Evolutionary conservation across 2,888 invertebrate genomes (phyloP).

Genomic region (Leptinotarsa peninsularis): DNA sequence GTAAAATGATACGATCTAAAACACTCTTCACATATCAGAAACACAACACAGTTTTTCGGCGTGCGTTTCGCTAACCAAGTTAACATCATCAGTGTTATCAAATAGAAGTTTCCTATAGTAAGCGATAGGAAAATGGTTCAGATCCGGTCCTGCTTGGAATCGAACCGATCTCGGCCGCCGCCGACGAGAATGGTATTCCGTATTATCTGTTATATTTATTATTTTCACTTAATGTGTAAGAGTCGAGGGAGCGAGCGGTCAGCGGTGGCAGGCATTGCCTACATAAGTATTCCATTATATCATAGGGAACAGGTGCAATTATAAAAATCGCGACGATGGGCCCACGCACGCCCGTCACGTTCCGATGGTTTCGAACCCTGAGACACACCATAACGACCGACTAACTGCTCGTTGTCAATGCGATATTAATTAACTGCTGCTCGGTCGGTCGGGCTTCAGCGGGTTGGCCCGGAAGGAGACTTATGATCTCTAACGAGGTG

Average conservation of each 20-base stretch:
- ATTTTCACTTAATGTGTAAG: constrained; percentile 62
- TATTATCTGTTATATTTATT: constrained; percentile 61
- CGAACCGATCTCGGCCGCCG: constrained; percentile 14
- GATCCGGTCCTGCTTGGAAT: constrained; percentile 1
- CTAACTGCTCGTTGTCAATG: constrained; percentile 26
- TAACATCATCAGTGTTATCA: no score
- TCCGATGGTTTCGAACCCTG: constrained; percentile 53
- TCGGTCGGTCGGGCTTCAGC: not conserved
- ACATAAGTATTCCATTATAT: constrained; percentile 65
- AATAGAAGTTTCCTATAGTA: not conserved
- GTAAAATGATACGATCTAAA: no score
- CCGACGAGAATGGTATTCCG: constrained; percentile 43
- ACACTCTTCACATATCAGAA: no score
- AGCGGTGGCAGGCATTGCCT: constrained; percentile 56
- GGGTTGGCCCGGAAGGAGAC: not conserved
- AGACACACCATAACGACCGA: constrained; percentile 40
- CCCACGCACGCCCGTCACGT: constrained; percentile 62
- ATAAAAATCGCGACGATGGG: constrained; percentile 58
- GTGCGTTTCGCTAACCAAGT: no score
- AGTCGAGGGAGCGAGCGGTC: constrained; percentile 58
- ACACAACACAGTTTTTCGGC: no score
- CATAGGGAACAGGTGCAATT: constrained; percentile 64
- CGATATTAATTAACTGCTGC: constrained; percentile 22
- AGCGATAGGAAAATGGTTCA: not conserved
- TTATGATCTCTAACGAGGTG: not conserved